Evolutionary conservation across 1,140 invertebrate genomes (phyloP), one percentile per base, ranked within the genome.

Genomic region (Tetramorium parvispinum): DNA sequence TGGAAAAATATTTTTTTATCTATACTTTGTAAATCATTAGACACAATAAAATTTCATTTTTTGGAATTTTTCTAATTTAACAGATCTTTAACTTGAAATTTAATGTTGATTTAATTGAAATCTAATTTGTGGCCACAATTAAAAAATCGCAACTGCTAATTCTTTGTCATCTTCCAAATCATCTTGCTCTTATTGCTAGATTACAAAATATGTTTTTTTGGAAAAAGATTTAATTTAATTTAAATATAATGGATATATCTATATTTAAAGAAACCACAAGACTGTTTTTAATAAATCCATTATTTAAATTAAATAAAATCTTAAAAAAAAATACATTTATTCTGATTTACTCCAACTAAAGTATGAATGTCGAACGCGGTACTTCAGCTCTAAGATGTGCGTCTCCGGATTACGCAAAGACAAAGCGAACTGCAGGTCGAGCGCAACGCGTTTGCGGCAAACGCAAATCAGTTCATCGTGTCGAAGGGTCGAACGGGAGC

Each of bases 391-490:
- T 18, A 13, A 32, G 32, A 70, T 71, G 16, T 8, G 8, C 32
- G 37, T 82, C 21, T 70, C 24, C 57, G 75, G 37, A 71, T 86
- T 86, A 68, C 71, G 76, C 85, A 85, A 87, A 43, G 37, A 49
- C 46, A 24, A 81, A 40, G 16, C 43, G 53, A 46, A 13, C 27
- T 59, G 70, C 51, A 24, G 55, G 73, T 55, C 75, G 51, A n/a
- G 18, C 2, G 51, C 75, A 49, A 85, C 66, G 53, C 27, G 73
- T 73, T 46, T 10, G 40, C 40, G 0, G 59, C 11, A 51, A 59
- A 70, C 46, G 77, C 75, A 71, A 81, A 86, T 87, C 65, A 21
- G 76, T 76, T 77, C 46, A 49, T 75, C 37, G 51, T n/a, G 49
- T 4, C 43, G 81, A 46, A 24, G 40, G 55, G 32, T 61, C 57